Evolutionary conservation across 2,113 vertebrate genomes (phyloP), one percentile per base, ranked within the genome.

Genomic region (Bubo bubo): DNA sequence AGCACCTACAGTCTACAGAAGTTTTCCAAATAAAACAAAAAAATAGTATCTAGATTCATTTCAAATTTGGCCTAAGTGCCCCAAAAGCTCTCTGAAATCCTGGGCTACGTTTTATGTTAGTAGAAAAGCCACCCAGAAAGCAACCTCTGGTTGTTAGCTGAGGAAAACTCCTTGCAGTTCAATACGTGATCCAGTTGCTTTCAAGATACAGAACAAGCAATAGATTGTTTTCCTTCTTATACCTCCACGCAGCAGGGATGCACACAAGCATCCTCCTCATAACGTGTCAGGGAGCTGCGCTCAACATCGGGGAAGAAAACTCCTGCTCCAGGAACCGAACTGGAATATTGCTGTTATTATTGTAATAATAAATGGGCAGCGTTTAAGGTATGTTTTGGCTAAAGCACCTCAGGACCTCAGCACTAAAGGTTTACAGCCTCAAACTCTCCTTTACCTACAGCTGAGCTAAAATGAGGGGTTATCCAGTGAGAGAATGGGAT

Each of bases 271-370:
- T 58, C 37, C 14, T 93, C 62, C 43, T 64, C 5, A 0, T 8
- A 7, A 16, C 0, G 4, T 23, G 6, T 0, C 0, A 0, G 30
- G 34, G 34, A 88, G 55, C 39, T 53, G 35, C 3, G 5, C 41
- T 58, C 58, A 20, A 4, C 10, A 34, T 64, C 3, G 7, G 37
- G 32, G 50, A 60, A 18, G 12, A 59, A 45, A 63, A 13, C 19
- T 22, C 26, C 39, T 2, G 3, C 41, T 84, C 45, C 37, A 77
- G 37, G 17, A 90, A 17, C 22, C 70, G 37, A 37, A 66, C 24
- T 23, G 22, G 32, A 63, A 21, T 55, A 68, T 45, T 90, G 10
- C 27, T 90, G 20, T 10, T 43, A 7, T 21, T 23, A 2, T 0
- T 18, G 30, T 45, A 53, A 28, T 58, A 66, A 53, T 3, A 26